Evolutionary conservation across 2,797 vertebrate species (phyloP).

Genomic region (Lepidocolaptes lacrymiger): DNA sequence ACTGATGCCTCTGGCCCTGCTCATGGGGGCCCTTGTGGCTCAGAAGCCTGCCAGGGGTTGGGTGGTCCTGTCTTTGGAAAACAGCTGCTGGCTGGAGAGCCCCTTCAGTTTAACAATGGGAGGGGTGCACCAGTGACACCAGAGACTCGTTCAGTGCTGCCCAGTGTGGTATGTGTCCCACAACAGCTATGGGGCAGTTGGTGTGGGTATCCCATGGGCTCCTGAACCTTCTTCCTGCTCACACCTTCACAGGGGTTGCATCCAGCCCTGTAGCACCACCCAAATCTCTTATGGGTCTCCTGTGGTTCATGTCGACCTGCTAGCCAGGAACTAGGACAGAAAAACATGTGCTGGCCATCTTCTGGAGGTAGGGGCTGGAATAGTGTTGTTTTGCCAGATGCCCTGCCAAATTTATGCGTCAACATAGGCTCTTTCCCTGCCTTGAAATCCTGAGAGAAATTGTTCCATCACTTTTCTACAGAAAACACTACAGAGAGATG

Average conservation of each 20-base stretch:
- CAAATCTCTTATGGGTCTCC: not conserved
- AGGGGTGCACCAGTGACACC: accelerated
- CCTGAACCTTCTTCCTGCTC: not conserved
- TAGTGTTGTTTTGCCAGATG: not conserved
- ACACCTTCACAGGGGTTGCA: not conserved
- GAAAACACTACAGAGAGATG: not conserved
- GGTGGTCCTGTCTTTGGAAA: not conserved
- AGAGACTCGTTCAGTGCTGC: not conserved
- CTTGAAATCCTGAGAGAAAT: not conserved
- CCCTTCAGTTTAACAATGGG: not conserved
- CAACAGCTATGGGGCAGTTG: not conserved
- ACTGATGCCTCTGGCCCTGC: accelerated
- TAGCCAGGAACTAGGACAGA: not conserved
- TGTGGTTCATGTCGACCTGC: not conserved
- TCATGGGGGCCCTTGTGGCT: not conserved
- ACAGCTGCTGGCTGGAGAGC: not conserved
- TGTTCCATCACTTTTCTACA: not conserved
- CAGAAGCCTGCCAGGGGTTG: not conserved
- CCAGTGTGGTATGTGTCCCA: accelerated
- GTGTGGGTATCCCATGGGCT: not conserved
- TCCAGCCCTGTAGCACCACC: not conserved
- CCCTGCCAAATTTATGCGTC: not conserved
- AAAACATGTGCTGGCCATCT: not conserved
- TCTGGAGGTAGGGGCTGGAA: not conserved
- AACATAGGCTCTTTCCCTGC: not conserved